phyloP scores from a whole-genome alignment of 92 coral and sea anemone genomes.

The Micromussa lordhowensis region DNA sequence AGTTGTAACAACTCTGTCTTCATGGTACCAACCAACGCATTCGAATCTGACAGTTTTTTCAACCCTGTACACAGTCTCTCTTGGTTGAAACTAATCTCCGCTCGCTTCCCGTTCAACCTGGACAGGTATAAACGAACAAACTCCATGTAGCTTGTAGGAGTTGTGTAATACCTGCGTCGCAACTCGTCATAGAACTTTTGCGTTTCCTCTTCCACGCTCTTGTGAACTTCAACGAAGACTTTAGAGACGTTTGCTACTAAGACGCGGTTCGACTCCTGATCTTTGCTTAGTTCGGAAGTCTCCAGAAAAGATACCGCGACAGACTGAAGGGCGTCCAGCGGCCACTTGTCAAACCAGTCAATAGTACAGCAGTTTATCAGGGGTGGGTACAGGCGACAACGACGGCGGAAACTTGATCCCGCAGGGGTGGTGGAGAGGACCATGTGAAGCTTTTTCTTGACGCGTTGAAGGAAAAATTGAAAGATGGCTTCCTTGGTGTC shows the following conservation, averaged over 20 bases:
- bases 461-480: slow-evolving; percentile 90
- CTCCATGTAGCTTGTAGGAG: slow-evolving; percentile 96
- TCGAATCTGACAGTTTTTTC: slow-evolving; percentile 82
- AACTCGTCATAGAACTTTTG: slow-evolving; percentile 79
- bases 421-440: slow-evolving; percentile 95
- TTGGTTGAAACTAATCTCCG: slow-evolving; percentile 66
- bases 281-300: slow-evolving; percentile 65
- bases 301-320: slow-evolving; percentile 86
- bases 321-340: slow-evolving; percentile 88
- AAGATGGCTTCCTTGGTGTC: slow-evolving; percentile 87
- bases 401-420: slow-evolving; percentile 85
- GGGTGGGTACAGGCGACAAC: slow-evolving; percentile 93
- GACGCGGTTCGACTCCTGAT: slow-evolving; percentile 19
- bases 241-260: slow-evolving; percentile 32
- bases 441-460: slow-evolving; percentile 76
- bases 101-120: slow-evolving; percentile 79
- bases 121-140: slow-evolving; percentile 76
- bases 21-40: slow-evolving; percentile 88
- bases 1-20: slow-evolving; percentile 84
- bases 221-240: slow-evolving; percentile 77
- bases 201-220: slow-evolving; percentile 82
- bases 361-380: slow-evolving; percentile 93
- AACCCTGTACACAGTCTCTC: slow-evolving; percentile 86
- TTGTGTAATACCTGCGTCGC: slow-evolving; percentile 83
- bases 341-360: slow-evolving; percentile 98